Evolutionary conservation across 2,797 vertebrate species (phyloP), one percentile per base, ranked within the genome.

Genomic region (Babyrousa celebensis): DNA sequence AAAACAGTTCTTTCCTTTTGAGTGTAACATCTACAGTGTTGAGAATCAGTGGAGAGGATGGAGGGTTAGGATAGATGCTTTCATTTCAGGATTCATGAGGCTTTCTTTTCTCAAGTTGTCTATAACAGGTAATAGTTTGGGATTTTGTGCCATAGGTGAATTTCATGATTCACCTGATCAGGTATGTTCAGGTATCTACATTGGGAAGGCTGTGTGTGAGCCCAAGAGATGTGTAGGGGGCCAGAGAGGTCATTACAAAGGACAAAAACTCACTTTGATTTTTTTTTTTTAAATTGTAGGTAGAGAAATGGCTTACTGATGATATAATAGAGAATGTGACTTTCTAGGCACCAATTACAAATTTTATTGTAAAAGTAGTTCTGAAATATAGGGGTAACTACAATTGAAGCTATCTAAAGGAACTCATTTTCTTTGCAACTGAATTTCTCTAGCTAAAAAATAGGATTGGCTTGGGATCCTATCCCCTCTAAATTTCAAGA

Each of bases 61-160:
- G 79, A 36, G 65, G 43, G 25, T 89, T 56, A 60, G 12, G 11
- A 54, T 10, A 79, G 54, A 23, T 15, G 12, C 2, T 27, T 83
- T 88, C 93, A 80, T 58, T 89, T 85, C 54, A 48, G 7, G n/a
- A 82, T 29, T 80, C 68, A 65, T 21, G 5, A 25, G 56, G 68
- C 29, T 95, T 70, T 80, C 43, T 84, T 74, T 95, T 86, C 29
- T 91, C 74, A 58, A 52, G 63, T 56, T 71, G 63, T 71, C 79
- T 65, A 3, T 78, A 32, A 54, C 9, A 71, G 54, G 23, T 58
- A 80, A 67, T 60, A 18, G 18, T n/a, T n/a, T 75, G 52, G 67
- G 67, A 7, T 48, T 54, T 80, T 85, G 48, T 74, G 20, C 60
- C 68, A 52, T 15, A 65, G 6, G 36, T 11, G 5, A 78, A 29